A percentile compares a stretch with the other conserved stretches of the same genome.
Conservation (phyloP, 1,140 invertebrate genomes). For the Gryon sp. region DNA sequence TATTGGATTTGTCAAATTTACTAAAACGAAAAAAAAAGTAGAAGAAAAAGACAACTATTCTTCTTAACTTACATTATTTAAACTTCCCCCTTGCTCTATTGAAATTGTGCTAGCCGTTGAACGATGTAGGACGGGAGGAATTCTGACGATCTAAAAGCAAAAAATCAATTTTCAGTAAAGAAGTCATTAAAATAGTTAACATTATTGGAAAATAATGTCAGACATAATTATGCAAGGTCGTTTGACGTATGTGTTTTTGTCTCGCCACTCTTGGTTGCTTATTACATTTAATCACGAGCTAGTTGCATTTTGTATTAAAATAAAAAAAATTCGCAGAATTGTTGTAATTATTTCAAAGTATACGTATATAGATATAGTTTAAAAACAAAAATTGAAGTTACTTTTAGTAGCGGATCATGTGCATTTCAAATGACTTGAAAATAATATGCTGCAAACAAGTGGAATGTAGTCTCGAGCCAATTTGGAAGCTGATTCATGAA, state of each 20-base stretch:
- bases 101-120: constrained; percentile 79
- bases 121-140: constrained; percentile 75
- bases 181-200: too few relatives aligned
- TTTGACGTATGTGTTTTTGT: too few relatives aligned
- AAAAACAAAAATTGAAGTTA: too few relatives aligned
- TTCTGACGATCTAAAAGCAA: constrained; percentile 74
- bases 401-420: constrained; percentile 37
- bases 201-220: too few relatives aligned
- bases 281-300: constrained; percentile 41
- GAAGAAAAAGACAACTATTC: not conserved
- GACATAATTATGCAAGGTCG: too few relatives aligned
- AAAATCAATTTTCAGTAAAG: too few relatives aligned
- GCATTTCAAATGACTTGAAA: constrained; percentile 22
- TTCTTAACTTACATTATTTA: constrained; percentile 64
- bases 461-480: constrained; percentile 33
- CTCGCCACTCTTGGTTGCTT: not conserved
- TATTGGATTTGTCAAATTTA: too few relatives aligned
- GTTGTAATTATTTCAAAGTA: constrained; percentile 17
- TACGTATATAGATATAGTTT: too few relatives aligned
- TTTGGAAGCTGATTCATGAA: constrained; percentile 47
- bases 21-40: constrained; percentile 3
- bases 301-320: constrained; percentile 17
- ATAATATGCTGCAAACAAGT: constrained; percentile 18
- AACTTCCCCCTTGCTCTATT: constrained; percentile 73
- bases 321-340: constrained; percentile 28